Percentiles rank a stretch among this genome's conserved stretches.
Conservation (phyloP, 2,113 vertebrate species). For the Seriola aureovittata region DNA sequence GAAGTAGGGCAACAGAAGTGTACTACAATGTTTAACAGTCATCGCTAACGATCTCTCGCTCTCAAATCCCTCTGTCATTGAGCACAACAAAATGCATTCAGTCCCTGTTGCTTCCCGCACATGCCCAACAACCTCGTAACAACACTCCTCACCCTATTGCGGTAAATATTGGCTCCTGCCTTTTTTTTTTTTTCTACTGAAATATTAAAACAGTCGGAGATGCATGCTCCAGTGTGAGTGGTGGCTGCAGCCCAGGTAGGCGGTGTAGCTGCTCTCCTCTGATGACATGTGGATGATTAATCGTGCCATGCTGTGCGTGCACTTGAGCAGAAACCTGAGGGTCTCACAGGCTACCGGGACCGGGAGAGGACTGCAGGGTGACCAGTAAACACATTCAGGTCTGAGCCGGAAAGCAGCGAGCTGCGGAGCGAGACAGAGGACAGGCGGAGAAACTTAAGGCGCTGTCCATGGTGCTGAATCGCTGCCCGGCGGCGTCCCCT, state of each 20-base stretch:
- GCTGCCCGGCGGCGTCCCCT: conserved; percentile 26
- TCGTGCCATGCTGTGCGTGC: conserved; percentile 37
- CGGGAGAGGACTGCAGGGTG: conserved; percentile 41
- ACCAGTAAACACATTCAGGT: conserved; percentile 8
- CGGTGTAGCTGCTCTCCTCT: conserved; percentile 16
- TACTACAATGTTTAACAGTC: neutral
- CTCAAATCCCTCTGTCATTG: neutral
- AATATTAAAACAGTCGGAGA: conserved; percentile 13
- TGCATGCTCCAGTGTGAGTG: conserved; percentile 4
- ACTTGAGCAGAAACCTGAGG: neutral
- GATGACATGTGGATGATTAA: conserved; percentile 56
- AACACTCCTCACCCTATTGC: neutral
- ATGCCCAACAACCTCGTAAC: neutral
- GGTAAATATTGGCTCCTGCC: conserved; percentile 1
- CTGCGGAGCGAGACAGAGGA: neutral
- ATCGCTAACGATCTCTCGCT: neutral
- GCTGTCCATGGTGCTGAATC: conserved; percentile 74
- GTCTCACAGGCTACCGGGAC: conserved; percentile 13
- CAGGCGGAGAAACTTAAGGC: conserved; percentile 43
- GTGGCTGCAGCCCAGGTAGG: neutral
- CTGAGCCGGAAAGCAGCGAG: neutral
- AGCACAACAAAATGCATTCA: neutral
- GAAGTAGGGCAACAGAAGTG: neutral
- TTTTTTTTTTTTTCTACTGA: neutral
- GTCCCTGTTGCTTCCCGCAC: conserved; percentile 21